These are phyloP conservation scores for Turritopsis rubra DNA, from an alignment of 30 jellyfish, hydroid and myxozoan genomes.

Conservation along the genomic window DNA sequence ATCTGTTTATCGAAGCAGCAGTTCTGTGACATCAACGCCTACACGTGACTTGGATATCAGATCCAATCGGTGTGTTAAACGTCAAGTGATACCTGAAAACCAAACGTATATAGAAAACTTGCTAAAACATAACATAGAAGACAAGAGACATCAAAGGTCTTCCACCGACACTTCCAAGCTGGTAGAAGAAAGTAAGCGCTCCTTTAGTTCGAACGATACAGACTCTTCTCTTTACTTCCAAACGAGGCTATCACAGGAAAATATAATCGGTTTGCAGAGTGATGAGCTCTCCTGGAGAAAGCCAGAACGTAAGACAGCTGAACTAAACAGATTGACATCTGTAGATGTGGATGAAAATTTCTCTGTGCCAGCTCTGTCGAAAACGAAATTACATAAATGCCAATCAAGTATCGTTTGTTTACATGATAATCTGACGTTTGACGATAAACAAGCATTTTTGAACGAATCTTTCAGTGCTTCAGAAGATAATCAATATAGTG, in stretches of 20 bases:
- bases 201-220: not conserved
- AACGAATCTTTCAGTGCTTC: not conserved
- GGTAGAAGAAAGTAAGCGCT: not conserved
- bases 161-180: not conserved
- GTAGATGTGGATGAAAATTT: slow-evolving; percentile 7
- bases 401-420: not conserved
- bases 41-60: not conserved
- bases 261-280: not conserved
- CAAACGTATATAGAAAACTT: not conserved
- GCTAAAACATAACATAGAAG: not conserved
- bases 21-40: not conserved
- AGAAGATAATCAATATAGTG: not conserved
- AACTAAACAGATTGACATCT: not conserved
- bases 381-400: not conserved
- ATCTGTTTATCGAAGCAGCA: not conserved
- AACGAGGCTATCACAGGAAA: not conserved
- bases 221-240: not conserved
- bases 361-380: not conserved
- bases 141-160: not conserved
- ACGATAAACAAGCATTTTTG: not conserved
- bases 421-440: not conserved
- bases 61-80: not conserved
- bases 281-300: not conserved
- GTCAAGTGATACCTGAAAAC: not conserved
- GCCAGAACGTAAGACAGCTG: not conserved